Evolutionary conservation across 1,140 invertebrate genomes (phyloP).

Genomic region (Pissodes strobi): DNA sequence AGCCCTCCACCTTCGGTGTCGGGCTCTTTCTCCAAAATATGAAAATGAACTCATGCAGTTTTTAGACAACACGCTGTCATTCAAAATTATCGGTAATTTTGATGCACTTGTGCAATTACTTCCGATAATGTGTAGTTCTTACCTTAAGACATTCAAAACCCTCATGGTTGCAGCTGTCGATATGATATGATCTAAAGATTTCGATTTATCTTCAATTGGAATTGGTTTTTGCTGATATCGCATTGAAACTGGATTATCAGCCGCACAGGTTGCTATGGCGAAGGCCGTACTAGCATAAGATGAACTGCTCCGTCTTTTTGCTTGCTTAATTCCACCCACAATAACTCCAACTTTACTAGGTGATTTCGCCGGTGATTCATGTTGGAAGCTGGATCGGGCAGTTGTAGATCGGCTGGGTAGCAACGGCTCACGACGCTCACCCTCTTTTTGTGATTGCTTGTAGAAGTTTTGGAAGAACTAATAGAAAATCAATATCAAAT

Average conservation of each 20-base stretch:
- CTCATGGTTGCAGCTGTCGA: conserved; percentile 92
- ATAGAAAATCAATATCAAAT: neutral
- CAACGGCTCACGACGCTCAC: conserved; percentile 42
- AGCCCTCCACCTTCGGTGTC: no score
- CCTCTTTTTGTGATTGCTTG: conserved; percentile 59
- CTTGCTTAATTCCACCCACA: conserved; percentile 89
- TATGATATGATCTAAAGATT: conserved; percentile 82
- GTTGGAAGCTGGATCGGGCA: conserved; percentile 64
- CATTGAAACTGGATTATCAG: conserved; percentile 68
- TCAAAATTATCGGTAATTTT: no score
- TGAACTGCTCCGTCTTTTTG: conserved; percentile 87
- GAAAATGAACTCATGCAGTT: no score
- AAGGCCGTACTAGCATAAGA: conserved; percentile 89
- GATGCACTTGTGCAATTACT: no score
- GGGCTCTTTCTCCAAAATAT: no score
- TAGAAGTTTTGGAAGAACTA: conserved; percentile 57
- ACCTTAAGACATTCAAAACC: conserved; percentile 84
- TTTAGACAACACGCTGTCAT: no score
- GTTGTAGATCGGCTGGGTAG: conserved; percentile 42
- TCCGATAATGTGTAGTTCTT: neutral
- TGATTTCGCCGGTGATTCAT: conserved; percentile 63
- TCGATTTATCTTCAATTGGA: conserved; percentile 52
- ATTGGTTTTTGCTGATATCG: conserved; percentile 20
- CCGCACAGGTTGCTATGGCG: conserved; percentile 88
- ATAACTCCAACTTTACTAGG: conserved; percentile 83